Evolutionary conservation across 2,797 vertebrate species (phyloP).

Genomic region (Thalassophryne amazonica): DNA sequence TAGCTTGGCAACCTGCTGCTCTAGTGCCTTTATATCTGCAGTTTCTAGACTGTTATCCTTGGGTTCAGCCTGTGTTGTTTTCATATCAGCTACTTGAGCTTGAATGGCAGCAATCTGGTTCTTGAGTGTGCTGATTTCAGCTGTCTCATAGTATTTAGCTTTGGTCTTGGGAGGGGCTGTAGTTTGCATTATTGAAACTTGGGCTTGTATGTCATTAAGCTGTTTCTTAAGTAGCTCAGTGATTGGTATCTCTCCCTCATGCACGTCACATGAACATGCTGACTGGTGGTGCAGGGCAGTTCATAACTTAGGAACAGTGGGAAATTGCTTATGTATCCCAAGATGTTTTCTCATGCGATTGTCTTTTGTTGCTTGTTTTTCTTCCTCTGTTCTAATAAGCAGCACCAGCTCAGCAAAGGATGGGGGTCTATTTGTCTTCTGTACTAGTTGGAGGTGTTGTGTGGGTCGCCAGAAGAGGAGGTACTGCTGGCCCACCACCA

Average conservation of each 20-base stretch:
- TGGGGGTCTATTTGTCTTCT: background rate
- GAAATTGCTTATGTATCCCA: background rate
- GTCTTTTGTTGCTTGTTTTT: background rate
- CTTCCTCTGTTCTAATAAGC: background rate
- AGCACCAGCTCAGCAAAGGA: background rate
- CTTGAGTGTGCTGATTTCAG: background rate
- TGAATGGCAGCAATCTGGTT: too few species aligned
- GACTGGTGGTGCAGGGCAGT: background rate
- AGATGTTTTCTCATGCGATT: slow-evolving; percentile 8
- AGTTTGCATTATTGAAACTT: background rate
- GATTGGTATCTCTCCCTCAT: background rate
- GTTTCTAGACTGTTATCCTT: background rate
- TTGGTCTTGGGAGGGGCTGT: background rate
- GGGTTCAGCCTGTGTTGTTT: background rate
- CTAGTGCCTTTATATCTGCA: background rate
- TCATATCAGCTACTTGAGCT: background rate
- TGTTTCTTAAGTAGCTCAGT: background rate
- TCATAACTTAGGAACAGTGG: background rate
- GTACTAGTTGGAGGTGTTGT: slow-evolving; percentile 29
- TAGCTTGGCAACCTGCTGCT: background rate
- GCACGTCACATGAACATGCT: background rate
- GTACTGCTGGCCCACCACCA: too few species aligned
- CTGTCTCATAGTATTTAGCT: background rate
- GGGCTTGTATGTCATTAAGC: background rate
- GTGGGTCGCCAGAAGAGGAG: too few species aligned